phyloP scores from a whole-genome alignment of 2,113 vertebrate species.

The Eulacestoma nigropectus region DNA sequence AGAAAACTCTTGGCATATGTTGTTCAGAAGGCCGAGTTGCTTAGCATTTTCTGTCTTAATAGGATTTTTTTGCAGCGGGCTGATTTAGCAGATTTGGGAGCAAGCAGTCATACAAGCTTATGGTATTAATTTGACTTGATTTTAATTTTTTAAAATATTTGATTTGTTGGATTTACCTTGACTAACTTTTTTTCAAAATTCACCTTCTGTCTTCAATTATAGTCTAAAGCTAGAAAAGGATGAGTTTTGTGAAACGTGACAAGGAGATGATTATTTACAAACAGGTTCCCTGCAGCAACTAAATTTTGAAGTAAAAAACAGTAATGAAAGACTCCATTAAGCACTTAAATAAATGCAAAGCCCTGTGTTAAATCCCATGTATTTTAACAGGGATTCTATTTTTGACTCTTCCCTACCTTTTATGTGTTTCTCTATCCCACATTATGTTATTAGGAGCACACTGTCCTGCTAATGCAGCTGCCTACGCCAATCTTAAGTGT shows the following conservation, averaged over 20 bases:
- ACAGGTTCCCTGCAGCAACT: neutral
- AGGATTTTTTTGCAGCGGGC: neutral
- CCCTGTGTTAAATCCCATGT: neutral
- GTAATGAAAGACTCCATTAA: neutral
- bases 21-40: neutral
- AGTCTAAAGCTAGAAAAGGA: accelerated
- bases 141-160: neutral
- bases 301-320: neutral
- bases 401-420: neutral
- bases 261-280: neutral
- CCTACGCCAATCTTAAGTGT: neutral
- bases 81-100: neutral
- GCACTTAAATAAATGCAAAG: neutral
- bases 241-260: neutral
- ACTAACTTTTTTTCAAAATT: neutral
- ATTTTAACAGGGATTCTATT: neutral
- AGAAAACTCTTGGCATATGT: neutral
- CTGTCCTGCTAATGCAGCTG: neutral
- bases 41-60: neutral
- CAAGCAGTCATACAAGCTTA: neutral
- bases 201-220: neutral
- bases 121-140: neutral
- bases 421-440: neutral
- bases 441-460: neutral
- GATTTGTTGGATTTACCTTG: neutral